Conservation (phyloP, 2,113 vertebrate genomes). For the Hyperopisus bebe region DNA sequence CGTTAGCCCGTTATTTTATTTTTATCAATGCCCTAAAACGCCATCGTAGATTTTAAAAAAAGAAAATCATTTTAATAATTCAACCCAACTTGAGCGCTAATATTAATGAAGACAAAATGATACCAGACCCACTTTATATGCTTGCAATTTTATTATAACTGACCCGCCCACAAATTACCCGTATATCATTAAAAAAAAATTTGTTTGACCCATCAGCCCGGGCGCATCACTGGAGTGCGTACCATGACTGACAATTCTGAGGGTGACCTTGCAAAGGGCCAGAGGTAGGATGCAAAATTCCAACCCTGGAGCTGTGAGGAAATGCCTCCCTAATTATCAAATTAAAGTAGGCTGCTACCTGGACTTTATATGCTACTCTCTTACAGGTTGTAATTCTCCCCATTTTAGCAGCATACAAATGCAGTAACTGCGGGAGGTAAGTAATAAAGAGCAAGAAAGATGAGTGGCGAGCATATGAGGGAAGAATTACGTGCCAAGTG, state of each 20-base stretch:
- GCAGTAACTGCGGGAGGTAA: background rate
- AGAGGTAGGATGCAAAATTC: background rate
- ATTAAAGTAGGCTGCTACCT: background rate
- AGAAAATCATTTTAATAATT: background rate
- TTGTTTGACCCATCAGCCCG: background rate
- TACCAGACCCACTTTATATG: background rate
- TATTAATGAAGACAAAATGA: background rate
- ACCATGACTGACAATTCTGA: background rate
- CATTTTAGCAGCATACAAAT: background rate
- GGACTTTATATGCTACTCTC: background rate
- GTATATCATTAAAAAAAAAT: background rate
- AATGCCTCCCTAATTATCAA: background rate
- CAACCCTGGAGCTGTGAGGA: background rate
- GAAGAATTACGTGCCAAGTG: constrained; percentile 46
- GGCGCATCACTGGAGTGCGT: background rate
- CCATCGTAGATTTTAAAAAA: background rate
- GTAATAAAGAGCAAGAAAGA: constrained; percentile 27
- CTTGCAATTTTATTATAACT: background rate
- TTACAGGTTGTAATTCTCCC: background rate
- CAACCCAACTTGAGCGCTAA: background rate
- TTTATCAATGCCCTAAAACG: background rate
- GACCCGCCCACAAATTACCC: background rate
- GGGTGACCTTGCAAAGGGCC: background rate
- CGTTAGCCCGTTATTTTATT: background rate
- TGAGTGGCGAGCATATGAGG: constrained; percentile 45